Evolutionary conservation across 2,797 vertebrate genomes (phyloP).

Genomic region (Melanotaenia boesemani): DNA sequence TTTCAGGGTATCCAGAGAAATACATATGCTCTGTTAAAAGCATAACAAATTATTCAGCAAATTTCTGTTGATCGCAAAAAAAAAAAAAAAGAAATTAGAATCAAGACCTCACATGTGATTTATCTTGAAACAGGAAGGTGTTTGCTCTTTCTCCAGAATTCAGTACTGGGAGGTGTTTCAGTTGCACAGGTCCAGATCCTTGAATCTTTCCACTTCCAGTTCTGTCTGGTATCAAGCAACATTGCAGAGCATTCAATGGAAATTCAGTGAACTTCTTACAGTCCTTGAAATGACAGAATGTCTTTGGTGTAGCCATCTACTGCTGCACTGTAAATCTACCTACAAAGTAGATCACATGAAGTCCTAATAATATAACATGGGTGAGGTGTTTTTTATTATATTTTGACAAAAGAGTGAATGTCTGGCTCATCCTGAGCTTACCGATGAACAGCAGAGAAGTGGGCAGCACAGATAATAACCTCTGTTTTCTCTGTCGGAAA

Average conservation of each 20-base stretch:
- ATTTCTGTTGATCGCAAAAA: neutral
- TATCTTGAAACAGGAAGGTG: neutral
- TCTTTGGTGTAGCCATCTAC: too few relatives aligned
- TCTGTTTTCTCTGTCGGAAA: neutral
- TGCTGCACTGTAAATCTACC: neutral
- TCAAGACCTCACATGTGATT: neutral
- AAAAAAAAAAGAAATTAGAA: neutral
- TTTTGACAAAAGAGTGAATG: neutral
- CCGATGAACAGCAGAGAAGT: too few relatives aligned
- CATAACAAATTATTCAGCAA: neutral
- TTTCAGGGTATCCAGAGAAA: neutral
- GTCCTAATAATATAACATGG: neutral
- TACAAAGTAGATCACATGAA: neutral
- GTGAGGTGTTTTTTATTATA: neutral
- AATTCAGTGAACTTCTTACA: neutral
- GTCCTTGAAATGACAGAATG: too few relatives aligned
- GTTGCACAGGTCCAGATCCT: neutral
- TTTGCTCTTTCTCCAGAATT: neutral
- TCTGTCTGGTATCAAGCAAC: neutral
- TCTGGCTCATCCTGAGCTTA: neutral
- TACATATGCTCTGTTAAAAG: neutral
- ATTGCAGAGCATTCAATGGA: neutral
- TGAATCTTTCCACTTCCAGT: neutral
- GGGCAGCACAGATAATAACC: neutral
- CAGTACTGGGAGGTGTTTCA: neutral